Conservation (phyloP, 2,888 invertebrate species). For the Callimorpha dominula region DNA sequence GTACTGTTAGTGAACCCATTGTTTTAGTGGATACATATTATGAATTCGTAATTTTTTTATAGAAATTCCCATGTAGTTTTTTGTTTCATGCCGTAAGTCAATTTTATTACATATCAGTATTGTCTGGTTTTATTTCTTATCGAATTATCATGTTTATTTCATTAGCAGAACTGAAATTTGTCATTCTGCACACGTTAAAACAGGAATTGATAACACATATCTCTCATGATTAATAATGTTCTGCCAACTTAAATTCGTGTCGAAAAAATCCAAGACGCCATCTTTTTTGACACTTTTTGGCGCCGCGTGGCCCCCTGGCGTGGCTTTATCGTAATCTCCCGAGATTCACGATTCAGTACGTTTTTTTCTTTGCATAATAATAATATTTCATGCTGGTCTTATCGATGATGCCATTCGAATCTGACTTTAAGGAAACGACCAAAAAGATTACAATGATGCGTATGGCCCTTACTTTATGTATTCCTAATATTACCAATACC, state of each 20-base stretch:
- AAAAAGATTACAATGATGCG: constrained; percentile 47
- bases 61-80: background rate
- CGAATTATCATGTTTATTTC: constrained; percentile 26
- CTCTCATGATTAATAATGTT: constrained; percentile 58
- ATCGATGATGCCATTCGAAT: constrained; percentile 51
- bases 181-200: constrained; percentile 42
- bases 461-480: constrained; percentile 29
- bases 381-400: constrained; percentile 56
- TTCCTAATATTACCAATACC: constrained; percentile 23
- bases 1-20: constrained; percentile 50
- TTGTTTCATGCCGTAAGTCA: background rate
- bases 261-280: constrained; percentile 46
- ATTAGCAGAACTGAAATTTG: constrained; percentile 42
- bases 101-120: background rate
- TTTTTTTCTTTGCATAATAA: constrained; percentile 60
- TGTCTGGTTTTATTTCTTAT: constrained; percentile 7
- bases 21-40: constrained; percentile 22
- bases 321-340: constrained; percentile 67
- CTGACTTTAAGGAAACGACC: constrained; percentile 43
- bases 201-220: constrained; percentile 56
- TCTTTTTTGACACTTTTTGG: constrained; percentile 73
- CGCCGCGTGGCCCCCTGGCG: constrained; percentile 64
- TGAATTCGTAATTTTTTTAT: background rate
- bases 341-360: constrained; percentile 59
- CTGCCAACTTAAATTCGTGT: constrained; percentile 56